A percentile compares a stretch with the other conserved stretches of the same genome.
Evolutionary conservation across 2,888 invertebrate genomes (phyloP).

Genomic region (Pterobdella sp.): DNA sequence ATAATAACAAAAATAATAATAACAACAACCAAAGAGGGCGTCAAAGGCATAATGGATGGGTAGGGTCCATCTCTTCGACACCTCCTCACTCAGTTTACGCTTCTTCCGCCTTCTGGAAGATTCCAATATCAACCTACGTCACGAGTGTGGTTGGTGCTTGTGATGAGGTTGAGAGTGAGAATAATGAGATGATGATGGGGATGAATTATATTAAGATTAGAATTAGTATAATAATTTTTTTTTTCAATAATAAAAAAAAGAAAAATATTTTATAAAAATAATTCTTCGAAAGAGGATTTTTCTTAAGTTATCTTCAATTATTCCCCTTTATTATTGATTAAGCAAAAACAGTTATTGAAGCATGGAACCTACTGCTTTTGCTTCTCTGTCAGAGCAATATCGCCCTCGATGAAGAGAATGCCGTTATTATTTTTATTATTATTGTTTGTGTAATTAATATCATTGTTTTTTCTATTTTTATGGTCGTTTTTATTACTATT

Average conservation of each 20-base stretch:
- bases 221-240: too few species aligned
- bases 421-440: conserved; percentile 1
- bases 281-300: too few species aligned
- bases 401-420: conserved; percentile 34
- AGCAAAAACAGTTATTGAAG: too few species aligned
- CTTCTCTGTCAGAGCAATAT: conserved; percentile 35
- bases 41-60: conserved; percentile 45
- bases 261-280: too few species aligned
- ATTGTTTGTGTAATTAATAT: not conserved
- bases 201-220: too few species aligned
- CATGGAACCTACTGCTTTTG: conserved; percentile 32
- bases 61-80: conserved; percentile 41
- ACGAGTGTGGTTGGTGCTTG: too few species aligned
- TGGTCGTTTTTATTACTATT: not conserved
- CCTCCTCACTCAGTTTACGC: conserved; percentile 41
- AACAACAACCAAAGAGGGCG: conserved; percentile 39
- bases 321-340: too few species aligned
- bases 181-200: too few species aligned
- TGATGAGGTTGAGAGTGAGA: too few species aligned
- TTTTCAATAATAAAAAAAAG: too few species aligned
- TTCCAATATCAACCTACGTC: conserved; percentile 31
- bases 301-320: too few species aligned
- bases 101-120: conserved; percentile 30
- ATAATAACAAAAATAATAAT: not conserved
- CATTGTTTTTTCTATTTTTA: not conserved